Evolutionary conservation across 2,797 vertebrate species (phyloP), one percentile per base, ranked within the genome.

Genomic region (Betta splendens): DNA sequence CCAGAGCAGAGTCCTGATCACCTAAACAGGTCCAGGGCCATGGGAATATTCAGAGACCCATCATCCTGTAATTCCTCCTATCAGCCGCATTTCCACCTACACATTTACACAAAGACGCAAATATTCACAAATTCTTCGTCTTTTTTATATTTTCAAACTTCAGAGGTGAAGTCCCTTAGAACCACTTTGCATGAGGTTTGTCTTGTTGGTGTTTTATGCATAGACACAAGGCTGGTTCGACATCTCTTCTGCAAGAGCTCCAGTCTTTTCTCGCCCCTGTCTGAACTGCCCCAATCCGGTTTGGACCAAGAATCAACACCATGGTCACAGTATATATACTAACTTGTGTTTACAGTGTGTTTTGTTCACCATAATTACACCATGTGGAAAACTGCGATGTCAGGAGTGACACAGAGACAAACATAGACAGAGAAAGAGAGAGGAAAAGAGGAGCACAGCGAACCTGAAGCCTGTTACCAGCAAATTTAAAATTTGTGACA

Each of bases 331-430:
- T 58, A 64, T 56, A 63, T 63, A 57, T 60, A 70, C 64, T 31
- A 33, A 62, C 55, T 49, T 28, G 65, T 56, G 45, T 77, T 80
- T 59, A 74, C 54, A 56, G 54, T 64, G 60, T 48, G 63, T 74
- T 77, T 74, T 77, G 61, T 71, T 77, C 47, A 57, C 68, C 65
- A 70, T 75, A 81, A 81, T 73, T 81, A 77, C 67, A 68, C 36
- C 47, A 56, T 23, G 48, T 61, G 56, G 39, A 71, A 44, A 39
- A 12, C 37, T 55, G 23, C 6, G 2, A 42, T 18, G 13, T 55
- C 8, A 17, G 12, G 17, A 38, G 40, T 43, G 16, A 50, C 9
- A 36, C 5, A 31, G 16, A n/a, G 47, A 26, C 10, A 49, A 10
- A 33, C 16, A 33, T 15, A 21, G 37, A n/a, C 43, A 46, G 53